A percentile compares a stretch with the other conserved stretches of the same genome.
phyloP scores from a whole-genome alignment of 2,113 vertebrate species.

The Hoplias malabaricus region DNA sequence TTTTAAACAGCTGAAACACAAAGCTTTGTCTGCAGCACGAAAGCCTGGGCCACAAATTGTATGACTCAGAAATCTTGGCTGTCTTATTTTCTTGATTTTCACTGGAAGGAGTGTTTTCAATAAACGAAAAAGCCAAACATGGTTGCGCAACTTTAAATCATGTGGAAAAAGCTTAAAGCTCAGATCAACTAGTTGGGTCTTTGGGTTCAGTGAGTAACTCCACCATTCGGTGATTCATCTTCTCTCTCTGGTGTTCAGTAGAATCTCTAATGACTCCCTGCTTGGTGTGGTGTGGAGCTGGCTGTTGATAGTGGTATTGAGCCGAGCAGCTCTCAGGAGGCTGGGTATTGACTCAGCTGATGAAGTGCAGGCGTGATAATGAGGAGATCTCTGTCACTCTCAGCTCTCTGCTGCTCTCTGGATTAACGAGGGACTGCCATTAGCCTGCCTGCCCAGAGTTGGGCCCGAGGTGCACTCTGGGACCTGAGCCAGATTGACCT shows the following conservation, averaged over 20 bases:
- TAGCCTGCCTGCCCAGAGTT: not conserved
- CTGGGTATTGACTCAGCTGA: not conserved
- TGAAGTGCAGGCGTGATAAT: not conserved
- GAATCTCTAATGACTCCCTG: not conserved
- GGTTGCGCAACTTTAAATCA: not conserved
- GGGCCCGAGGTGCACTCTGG: not conserved
- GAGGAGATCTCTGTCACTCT: not conserved
- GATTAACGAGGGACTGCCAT: conserved; percentile 1
- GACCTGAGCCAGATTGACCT: not conserved
- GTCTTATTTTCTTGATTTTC: conserved; percentile 71
- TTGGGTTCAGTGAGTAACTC: not conserved
- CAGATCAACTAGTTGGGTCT: no score
- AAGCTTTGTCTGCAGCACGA: no score
- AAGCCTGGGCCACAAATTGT: no score
- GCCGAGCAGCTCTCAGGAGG: not conserved
- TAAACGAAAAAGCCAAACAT: not conserved
- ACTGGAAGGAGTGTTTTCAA: not conserved
- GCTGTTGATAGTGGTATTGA: not conserved
- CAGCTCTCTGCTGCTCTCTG: not conserved
- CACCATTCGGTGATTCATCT: not conserved
- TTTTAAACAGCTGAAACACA: no score
- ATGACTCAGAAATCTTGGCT: no score
- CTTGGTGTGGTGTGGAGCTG: not conserved
- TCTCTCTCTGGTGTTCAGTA: not conserved
- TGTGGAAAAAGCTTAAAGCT: not conserved